phyloP scores from a whole-genome alignment of 2,888 invertebrate genomes.

The Catocala sponsa region DNA sequence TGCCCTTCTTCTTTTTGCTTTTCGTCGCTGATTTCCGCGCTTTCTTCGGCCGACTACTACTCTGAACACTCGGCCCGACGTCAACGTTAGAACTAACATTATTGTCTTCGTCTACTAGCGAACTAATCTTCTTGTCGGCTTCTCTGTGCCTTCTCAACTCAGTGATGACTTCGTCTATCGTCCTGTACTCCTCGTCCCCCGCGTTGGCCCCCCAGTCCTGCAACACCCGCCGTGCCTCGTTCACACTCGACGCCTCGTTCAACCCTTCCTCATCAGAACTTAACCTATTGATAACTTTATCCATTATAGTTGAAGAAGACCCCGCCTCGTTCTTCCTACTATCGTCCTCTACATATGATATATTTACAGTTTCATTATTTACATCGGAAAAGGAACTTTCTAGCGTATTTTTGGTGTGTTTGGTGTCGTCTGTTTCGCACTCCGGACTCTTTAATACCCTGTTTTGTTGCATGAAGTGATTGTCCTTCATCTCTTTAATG shows the following conservation, averaged over 20 bases:
- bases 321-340: slow-evolving; percentile 78
- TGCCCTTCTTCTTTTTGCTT: slow-evolving; percentile 73
- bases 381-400: slow-evolving; percentile 77
- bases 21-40: slow-evolving; percentile 65
- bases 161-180: slow-evolving; percentile 74
- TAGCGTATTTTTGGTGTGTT: slow-evolving; percentile 57
- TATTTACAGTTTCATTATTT: slow-evolving; percentile 69
- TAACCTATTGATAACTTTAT: slow-evolving; percentile 66
- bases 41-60: slow-evolving; percentile 66
- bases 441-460: slow-evolving; percentile 76
- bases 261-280: slow-evolving; percentile 64
- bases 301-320: slow-evolving; percentile 62
- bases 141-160: slow-evolving; percentile 72
- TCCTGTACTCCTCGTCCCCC: slow-evolving; percentile 66
- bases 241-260: slow-evolving; percentile 59
- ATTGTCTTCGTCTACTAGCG: slow-evolving; percentile 59
- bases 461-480: slow-evolving; percentile 79
- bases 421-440: slow-evolving; percentile 51
- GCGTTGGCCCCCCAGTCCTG: slow-evolving; percentile 68
- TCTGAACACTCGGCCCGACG: slow-evolving; percentile 61
- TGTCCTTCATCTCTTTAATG: slow-evolving; percentile 68
- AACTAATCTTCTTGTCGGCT: slow-evolving; percentile 61
- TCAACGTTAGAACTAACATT: slow-evolving; percentile 46
- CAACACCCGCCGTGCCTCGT: slow-evolving; percentile 56
- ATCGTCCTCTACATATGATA: slow-evolving; percentile 74